These are phyloP conservation scores for Riparia riparia DNA, from an alignment of 2,113 vertebrate genomes.

Conservation along the genomic window DNA sequence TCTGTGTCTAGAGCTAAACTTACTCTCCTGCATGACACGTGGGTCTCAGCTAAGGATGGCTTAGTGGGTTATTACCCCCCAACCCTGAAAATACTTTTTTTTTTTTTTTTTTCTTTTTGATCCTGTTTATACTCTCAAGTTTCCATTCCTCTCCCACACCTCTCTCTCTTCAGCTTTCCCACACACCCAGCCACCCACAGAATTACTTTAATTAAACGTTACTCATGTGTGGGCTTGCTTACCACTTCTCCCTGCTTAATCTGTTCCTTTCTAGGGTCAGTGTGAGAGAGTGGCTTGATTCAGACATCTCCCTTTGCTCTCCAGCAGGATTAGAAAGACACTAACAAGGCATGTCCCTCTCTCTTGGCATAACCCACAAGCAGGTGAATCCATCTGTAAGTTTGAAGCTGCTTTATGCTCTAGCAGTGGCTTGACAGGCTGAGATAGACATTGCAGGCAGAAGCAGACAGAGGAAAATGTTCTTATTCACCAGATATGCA, in stretches of 20 bases:
- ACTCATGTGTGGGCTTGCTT: background rate
- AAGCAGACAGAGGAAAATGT: background rate
- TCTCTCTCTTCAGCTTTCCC: background rate
- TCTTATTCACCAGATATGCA: background rate
- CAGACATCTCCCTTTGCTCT: background rate
- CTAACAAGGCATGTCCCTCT: background rate
- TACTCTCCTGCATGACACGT: background rate
- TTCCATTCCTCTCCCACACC: background rate
- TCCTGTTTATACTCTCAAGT: slow-evolving; percentile 3
- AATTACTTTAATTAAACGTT: slow-evolving; percentile 31
- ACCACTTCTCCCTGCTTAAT: background rate
- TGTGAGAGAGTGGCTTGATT: background rate
- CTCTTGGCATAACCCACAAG: background rate
- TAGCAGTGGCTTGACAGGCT: background rate
- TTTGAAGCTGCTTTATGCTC: background rate
- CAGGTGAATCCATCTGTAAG: background rate
- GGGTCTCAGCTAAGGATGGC: background rate
- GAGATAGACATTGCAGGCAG: background rate
- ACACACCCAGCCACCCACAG: background rate
- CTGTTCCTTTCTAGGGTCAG: background rate
- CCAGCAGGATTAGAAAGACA: background rate
- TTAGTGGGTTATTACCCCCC: background rate
- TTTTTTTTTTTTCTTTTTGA: background rate
- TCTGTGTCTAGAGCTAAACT: background rate
- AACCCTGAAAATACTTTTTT: background rate